These are phyloP conservation scores for Corticium candelabrum DNA, from an alignment of 37 sponge, comb jelly and placozoan genomes.

Conservation along the genomic window DNA sequence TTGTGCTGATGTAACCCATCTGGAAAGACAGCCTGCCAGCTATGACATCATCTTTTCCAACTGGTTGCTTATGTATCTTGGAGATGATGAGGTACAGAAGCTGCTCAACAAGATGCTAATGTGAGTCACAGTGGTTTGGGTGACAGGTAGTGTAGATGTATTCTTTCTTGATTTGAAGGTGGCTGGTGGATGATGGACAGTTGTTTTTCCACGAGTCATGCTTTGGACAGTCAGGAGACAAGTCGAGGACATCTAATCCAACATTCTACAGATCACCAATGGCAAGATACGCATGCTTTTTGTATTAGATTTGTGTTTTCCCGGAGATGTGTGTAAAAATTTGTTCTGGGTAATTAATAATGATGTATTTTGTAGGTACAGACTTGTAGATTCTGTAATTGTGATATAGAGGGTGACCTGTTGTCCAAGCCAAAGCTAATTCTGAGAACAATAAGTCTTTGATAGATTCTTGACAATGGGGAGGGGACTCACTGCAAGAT, in stretches of 20 bases:
- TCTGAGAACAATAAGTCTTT: neutral
- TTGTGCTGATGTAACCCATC: slow-evolving; percentile 27
- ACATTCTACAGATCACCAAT: slow-evolving; percentile 18
- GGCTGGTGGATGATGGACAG: slow-evolving; percentile 23
- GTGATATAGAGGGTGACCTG: neutral
- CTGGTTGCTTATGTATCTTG: slow-evolving; percentile 56
- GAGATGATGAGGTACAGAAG: slow-evolving; percentile 28
- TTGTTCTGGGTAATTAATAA: too few species aligned
- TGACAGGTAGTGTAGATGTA: neutral
- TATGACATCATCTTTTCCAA: slow-evolving; percentile 51
- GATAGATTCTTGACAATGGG: neutral
- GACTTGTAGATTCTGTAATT: neutral
- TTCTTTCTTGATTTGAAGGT: neutral
- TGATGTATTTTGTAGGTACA: neutral
- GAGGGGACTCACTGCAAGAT: too few species aligned
- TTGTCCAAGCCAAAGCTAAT: neutral
- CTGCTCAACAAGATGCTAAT: slow-evolving; percentile 15
- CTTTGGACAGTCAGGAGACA: slow-evolving; percentile 33
- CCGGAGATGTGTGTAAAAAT: too few species aligned
- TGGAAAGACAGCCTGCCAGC: slow-evolving; percentile 9
- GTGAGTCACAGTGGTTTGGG: neutral
- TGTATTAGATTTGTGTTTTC: too few species aligned
- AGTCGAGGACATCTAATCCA: slow-evolving; percentile 12
- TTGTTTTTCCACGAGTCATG: slow-evolving; percentile 50
- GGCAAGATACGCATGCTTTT: slow-evolving; percentile 7